Evolutionary conservation across 2,888 invertebrate genomes (phyloP).

Genomic region (Bombyx huttoni): DNA sequence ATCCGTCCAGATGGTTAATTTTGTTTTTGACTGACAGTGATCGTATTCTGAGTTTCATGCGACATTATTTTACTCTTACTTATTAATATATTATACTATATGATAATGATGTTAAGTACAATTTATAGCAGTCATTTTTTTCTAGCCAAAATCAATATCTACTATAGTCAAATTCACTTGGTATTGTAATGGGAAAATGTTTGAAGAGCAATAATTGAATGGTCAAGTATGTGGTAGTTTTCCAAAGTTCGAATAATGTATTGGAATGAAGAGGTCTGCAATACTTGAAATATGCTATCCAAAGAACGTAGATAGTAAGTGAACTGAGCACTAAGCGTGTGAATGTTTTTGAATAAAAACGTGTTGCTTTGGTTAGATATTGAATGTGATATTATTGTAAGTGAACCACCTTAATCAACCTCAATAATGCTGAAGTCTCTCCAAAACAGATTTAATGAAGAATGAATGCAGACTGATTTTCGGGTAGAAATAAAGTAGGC

Average conservation of each 20-base stretch:
- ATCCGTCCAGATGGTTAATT: neutral
- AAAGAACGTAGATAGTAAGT: neutral
- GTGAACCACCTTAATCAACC: constrained; percentile 30
- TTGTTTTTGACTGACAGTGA: neutral
- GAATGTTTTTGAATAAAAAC: constrained; percentile 12
- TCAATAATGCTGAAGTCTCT: constrained; percentile 31
- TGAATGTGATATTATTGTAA: constrained; percentile 69
- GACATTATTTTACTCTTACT: too few relatives aligned
- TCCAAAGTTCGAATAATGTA: too few relatives aligned
- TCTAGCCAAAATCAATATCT: too few relatives aligned
- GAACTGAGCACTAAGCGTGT: neutral
- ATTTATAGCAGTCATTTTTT: too few relatives aligned
- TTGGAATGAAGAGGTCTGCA: too few relatives aligned
- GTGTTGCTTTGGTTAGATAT: constrained; percentile 32
- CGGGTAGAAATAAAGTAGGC: constrained; percentile 64
- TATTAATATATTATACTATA: too few relatives aligned
- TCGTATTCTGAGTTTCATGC: too few relatives aligned
- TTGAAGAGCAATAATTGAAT: too few relatives aligned
- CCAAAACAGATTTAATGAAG: constrained; percentile 46
- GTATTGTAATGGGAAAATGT: too few relatives aligned
- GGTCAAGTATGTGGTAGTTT: too few relatives aligned
- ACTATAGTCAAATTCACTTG: too few relatives aligned
- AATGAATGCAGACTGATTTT: constrained; percentile 67
- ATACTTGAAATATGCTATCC: constrained; percentile 3
- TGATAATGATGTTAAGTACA: too few relatives aligned